Percentiles rank a stretch among this genome's conserved stretches.
phyloP scores from a whole-genome alignment of 1,140 invertebrate species.

The Anastrepha obliqua region DNA sequence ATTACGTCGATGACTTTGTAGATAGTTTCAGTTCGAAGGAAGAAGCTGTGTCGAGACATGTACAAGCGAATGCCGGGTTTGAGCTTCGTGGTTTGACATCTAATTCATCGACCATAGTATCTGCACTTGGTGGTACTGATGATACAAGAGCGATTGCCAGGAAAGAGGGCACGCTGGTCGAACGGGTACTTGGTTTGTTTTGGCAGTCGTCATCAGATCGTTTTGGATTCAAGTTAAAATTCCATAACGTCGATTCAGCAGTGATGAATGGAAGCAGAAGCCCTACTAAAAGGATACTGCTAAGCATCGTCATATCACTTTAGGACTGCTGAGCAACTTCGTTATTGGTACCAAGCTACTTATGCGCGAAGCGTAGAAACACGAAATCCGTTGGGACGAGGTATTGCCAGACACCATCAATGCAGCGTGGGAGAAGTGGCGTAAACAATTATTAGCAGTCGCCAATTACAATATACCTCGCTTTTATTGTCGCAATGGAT shows the following conservation, averaged over 20 bases:
- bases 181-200: not conserved
- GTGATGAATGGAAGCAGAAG: not conserved
- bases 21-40: too few relatives aligned
- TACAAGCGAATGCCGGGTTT: not conserved
- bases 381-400: not conserved
- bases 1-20: too few relatives aligned
- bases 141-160: not conserved
- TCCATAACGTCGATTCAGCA: not conserved
- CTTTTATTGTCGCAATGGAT: not conserved
- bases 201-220: not conserved
- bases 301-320: not conserved
- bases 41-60: not conserved
- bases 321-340: not conserved
- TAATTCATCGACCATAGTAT: too few relatives aligned
- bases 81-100: too few relatives aligned
- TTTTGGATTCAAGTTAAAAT: not conserved
- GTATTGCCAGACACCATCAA: not conserved
- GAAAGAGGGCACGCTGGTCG: too few relatives aligned
- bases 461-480: not conserved
- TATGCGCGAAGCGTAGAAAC: not conserved
- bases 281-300: not conserved
- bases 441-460: not conserved
- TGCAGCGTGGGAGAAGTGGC: not conserved
- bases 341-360: not conserved
- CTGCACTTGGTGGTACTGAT: too few relatives aligned